Base-by-base conservation (phyloP, 2,113 vertebrate species). In the Galbula dea region DNA sequence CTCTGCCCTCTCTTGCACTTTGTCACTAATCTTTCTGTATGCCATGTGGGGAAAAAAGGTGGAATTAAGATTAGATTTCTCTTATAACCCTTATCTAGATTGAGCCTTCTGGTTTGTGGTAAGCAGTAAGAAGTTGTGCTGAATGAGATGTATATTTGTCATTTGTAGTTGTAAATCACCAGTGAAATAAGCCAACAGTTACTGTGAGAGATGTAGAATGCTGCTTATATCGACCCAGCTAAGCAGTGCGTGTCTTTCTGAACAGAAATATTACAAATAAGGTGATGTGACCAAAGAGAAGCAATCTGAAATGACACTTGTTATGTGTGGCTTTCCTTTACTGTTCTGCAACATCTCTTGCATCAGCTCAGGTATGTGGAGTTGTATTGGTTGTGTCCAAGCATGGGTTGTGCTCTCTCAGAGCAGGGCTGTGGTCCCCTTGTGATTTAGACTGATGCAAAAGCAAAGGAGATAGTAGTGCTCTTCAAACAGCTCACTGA, bases 401-500 rank as follows among this genome's bases (percentile, higher is more conserved):
- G 36, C 20, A 5, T 8, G 8, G 41, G n/a, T 16, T 15, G 51
- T 15, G 17, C 11, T 69, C 22, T 22, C 30, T 41, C 26, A 17
- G 49, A 48, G 55, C 37, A 54, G 24, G 18, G 52, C 52, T 1
- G 5, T 29, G 15, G 15, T 77, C 51, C 52, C 39, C 0, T 0
- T 20, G 21, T 32, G 48, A 21, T 37, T 62, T 58, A 61, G 36
- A 37, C 45, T 0, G 1, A 45, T 62, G 36, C 45, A 66, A 34
- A 77, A 89, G 34, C 8, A 20, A 43, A 66, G 45, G 81, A 43
- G 23, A 7, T 6, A 15, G 49, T n/a, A 41, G 37, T 0, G 3
- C 10, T 69, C 10, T 52, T 74, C 0, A 0, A 41, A n/a, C 11
- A 62, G 2, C 1, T 1, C 9, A 23, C 39, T 66, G 41, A 43